phyloP scores from a whole-genome alignment of 2,888 invertebrate species.

The Gymnocheta viridis region DNA sequence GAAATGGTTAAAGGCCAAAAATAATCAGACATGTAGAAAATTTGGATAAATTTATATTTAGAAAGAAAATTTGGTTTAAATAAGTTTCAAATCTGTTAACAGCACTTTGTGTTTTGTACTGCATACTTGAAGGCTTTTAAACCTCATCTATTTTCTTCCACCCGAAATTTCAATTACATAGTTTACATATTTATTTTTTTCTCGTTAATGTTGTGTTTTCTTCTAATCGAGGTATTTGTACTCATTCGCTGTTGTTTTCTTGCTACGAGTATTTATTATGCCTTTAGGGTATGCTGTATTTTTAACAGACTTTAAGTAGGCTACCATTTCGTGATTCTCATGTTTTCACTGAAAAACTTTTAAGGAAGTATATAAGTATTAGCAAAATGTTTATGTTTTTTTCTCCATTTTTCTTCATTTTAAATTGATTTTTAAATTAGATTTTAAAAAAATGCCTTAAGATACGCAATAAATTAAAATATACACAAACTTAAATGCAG shows the following conservation, averaged over 20 bases:
- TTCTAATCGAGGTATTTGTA: slow-evolving; percentile 33
- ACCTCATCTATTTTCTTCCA: neutral
- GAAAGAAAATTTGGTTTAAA: neutral
- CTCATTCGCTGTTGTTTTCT: neutral
- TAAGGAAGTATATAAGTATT: neutral
- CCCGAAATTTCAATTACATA: slow-evolving; percentile 41
- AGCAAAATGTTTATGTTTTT: neutral
- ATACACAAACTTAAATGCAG: neutral
- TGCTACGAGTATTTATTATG: slow-evolving; percentile 14
- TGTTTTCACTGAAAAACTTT: neutral
- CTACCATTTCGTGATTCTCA: slow-evolving; percentile 1
- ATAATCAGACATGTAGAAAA: slow-evolving; percentile 54
- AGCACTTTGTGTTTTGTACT: neutral
- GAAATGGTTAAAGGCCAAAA: slow-evolving; percentile 62
- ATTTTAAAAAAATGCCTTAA: slow-evolving; percentile 24
- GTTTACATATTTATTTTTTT: neutral
- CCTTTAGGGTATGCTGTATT: slow-evolving; percentile 54
- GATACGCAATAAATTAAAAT: slow-evolving; percentile 31
- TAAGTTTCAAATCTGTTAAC: slow-evolving; percentile 8
- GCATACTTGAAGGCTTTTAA: slow-evolving; percentile 48
- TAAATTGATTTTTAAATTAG: slow-evolving; percentile 36
- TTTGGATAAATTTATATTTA: slow-evolving; percentile 28
- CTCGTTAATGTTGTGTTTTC: neutral
- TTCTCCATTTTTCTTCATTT: slow-evolving; percentile 29
- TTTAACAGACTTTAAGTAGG: slow-evolving; percentile 34